Evolutionary conservation across 2,888 invertebrate genomes (phyloP), one percentile per base, ranked within the genome.

Genomic region (Apodemia zela): DNA sequence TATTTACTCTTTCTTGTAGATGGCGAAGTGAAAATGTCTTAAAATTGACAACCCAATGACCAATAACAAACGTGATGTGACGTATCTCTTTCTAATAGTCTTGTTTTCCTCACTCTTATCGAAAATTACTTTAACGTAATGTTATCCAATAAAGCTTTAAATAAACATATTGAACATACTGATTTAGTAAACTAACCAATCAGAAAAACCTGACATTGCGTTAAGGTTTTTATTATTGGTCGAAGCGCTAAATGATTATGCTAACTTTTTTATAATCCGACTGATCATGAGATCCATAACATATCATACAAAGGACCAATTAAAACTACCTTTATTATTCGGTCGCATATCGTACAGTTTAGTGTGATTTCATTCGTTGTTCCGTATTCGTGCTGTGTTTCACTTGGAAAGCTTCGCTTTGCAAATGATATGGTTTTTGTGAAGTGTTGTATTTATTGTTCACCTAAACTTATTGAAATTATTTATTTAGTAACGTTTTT

Each of bases 341-440:
- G 71, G 75, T 73, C 75, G 75, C 70, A 67, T 77, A 72, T 67
- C 68, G 69, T 72, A 74, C 74, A 63, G 59, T 63, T 63, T 75
- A 73, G 77, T 75, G 78, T 81, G 79, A 80, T 81, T 84, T 83
- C 82, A 81, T 84, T 84, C 83, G 82, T 79, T 81, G 82, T 80
- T 82, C 70, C 54, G 54, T 54, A 57, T 57, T 69, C 67, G 71
- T 78, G 81, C 78, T 81, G 83, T 82, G 82, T 82, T 82, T 85
- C 82, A 82, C 67, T 67, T 67, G 70, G 66, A 69, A 70, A 80
- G 81, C 82, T 79, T 80, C 78, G 69, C 69, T 71, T 72, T 71
- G 67, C 65, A 71, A 77, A 75, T 73, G 63, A 70, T 68, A 69
- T 68, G 67, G 69, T 66, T 70, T 73, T 71, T 72, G 71, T 68